Evolutionary conservation across 1,140 invertebrate species (phyloP), one percentile per base, ranked within the genome.

Genomic region (Drosophila insularis): DNA sequence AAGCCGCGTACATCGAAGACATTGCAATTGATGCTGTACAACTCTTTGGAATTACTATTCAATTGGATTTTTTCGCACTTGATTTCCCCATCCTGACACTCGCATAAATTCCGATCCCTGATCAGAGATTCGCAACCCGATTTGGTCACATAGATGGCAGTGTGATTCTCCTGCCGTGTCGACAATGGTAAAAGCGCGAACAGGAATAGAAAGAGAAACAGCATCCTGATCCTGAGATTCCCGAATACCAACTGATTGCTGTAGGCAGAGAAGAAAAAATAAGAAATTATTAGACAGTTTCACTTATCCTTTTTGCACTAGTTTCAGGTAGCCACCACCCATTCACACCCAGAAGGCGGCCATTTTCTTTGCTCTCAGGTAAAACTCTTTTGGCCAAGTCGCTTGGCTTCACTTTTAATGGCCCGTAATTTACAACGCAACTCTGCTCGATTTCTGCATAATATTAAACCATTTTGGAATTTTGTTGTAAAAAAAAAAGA

Each of bases 381-480:
- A 32, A 55, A 54, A 21, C 39, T 54, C 58, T 21, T 27, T 35
- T 64, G 13, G 17, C 46, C 63, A 17, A n/a, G 55, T 50, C 54
- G 60, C 46, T 58, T 68, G 68, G 69, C 62, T 37, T 46, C 74
- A 37, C 17, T 43, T 19, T 78, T 77, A 81, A 81, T 81, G 63
- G 68, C 56, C 78, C 70, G 58, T 74, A 79, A 79, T 79, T 79
- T 79, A 74, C 65, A 74, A 74, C 71, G 77, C 77, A 79, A 62
- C 68, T 70, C 39, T 11, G 65, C 70, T 72, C 76, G 78, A 77
- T 69, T 69, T 76, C 56, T 81, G 78, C 68, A 76, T 68, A 80
- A 80, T 78, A 78, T 78, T 78, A 80, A 80, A 80, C 68, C 78
- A 80, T 73, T 80, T 80, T 80, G 64, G 8, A 63, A 67, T 80